A percentile compares a stretch with the other conserved stretches of the same genome.
phyloP scores from a whole-genome alignment of 2,888 invertebrate genomes.

The Dyspetes luteomarginatus region DNA sequence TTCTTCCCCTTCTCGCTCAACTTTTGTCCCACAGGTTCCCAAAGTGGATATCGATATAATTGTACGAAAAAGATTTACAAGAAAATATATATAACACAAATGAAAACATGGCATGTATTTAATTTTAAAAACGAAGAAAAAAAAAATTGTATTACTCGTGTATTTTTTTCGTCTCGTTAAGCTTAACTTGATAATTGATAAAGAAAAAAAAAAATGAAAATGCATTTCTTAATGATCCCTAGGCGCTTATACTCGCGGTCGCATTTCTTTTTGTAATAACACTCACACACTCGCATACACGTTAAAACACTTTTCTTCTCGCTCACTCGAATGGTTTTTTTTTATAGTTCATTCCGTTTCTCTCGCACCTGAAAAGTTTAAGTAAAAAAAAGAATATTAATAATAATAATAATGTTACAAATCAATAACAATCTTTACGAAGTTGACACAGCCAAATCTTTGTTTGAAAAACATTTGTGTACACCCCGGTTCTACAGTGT shows the following conservation, averaged over 20 bases:
- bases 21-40: not conserved
- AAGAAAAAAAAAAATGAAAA: slow-evolving; percentile 43
- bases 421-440: slow-evolving; percentile 76
- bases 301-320: slow-evolving; percentile 20
- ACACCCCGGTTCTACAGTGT: slow-evolving; percentile 64
- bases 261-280: slow-evolving; percentile 8
- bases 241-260: slow-evolving; percentile 29
- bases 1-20: not conserved
- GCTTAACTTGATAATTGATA: slow-evolving; percentile 52
- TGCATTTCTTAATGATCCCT: slow-evolving; percentile 50
- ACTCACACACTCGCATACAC: slow-evolving; percentile 7
- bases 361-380: slow-evolving; percentile 66
- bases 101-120: slow-evolving; percentile 57
- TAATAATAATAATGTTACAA: slow-evolving; percentile 64
- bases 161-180: slow-evolving; percentile 55
- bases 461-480: slow-evolving; percentile 73
- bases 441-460: slow-evolving; percentile 79
- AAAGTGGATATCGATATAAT: not conserved
- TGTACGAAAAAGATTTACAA: slow-evolving; percentile 12
- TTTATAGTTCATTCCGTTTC: slow-evolving; percentile 48
- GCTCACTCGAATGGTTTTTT: slow-evolving; percentile 25
- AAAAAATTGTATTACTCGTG: slow-evolving; percentile 48
- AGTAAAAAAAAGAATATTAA: slow-evolving; percentile 63
- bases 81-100: slow-evolving; percentile 17
- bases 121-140: slow-evolving; percentile 46